phyloP scores from a whole-genome alignment of 2,888 invertebrate species.

The Cremastinae sp. region DNA sequence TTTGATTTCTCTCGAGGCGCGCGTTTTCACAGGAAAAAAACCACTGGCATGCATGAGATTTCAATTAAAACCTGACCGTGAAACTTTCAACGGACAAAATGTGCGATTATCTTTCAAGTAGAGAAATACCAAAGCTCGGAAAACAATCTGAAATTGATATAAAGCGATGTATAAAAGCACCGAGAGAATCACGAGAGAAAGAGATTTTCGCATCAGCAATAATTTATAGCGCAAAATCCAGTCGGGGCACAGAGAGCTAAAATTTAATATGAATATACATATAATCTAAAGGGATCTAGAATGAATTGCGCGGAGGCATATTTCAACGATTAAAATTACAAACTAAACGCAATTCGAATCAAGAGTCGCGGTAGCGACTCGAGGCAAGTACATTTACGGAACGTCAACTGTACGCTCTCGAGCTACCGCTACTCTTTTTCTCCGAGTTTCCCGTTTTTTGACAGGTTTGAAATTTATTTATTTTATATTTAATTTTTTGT shows the following conservation, averaged over 20 bases:
- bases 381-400: no score
- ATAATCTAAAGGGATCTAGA: slow-evolving; percentile 27
- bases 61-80: no score
- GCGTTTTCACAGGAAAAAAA: no score
- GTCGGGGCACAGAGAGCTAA: slow-evolving; percentile 39
- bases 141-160: not conserved
- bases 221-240: slow-evolving; percentile 31
- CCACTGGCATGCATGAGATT: no score
- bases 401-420: no score
- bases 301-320: slow-evolving; percentile 8
- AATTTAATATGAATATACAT: slow-evolving; percentile 59
- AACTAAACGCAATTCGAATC: not conserved
- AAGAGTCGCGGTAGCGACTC: no score
- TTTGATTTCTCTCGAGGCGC: no score
- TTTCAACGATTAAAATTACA: slow-evolving; percentile 17
- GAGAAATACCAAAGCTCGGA: slow-evolving; percentile 14
- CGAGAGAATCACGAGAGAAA: not conserved
- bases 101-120: slow-evolving; percentile 44
- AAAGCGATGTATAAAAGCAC: slow-evolving; percentile 5
- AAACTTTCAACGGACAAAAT: not conserved
- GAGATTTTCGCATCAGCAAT: slow-evolving; percentile 28
- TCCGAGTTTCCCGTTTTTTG: no score
- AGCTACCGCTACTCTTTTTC: no score
- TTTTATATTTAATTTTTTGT: no score
- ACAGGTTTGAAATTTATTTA: no score